Evolutionary conservation across 2,797 vertebrate genomes (phyloP).

Genomic region (Rhinella marina): DNA sequence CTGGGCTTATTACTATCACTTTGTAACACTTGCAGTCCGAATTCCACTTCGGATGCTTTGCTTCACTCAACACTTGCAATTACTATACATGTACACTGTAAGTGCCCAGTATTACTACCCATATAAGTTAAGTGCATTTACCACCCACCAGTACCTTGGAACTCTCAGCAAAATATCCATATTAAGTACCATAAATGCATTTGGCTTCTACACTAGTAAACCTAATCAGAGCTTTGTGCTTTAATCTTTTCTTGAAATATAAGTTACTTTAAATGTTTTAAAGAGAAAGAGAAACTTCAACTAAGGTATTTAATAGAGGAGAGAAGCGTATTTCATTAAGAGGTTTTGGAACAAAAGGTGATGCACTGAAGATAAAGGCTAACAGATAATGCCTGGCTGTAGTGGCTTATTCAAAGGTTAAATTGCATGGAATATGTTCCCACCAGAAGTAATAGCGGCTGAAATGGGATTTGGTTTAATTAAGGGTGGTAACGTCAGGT

Average conservation of each 20-base stretch:
- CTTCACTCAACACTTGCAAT: background rate
- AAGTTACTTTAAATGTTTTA: conserved; percentile 19
- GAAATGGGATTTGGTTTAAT: background rate
- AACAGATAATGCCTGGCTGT: conserved; percentile 17
- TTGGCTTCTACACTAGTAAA: background rate
- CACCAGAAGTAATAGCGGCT: background rate
- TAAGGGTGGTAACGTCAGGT: background rate
- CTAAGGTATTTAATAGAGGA: conserved; percentile 10
- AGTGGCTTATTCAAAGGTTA: conserved; percentile 23
- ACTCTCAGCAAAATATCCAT: conserved; percentile 13
- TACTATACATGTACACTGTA: background rate
- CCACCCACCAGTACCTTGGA: conserved; percentile 6
- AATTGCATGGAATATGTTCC: conserved; percentile 32
- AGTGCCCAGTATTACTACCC: background rate
- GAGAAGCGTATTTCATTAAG: conserved; percentile 16
- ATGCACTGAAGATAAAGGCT: conserved; percentile 34
- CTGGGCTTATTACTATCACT: no score
- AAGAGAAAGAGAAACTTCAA: conserved; percentile 11
- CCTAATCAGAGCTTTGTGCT: background rate
- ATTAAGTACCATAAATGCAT: conserved; percentile 10
- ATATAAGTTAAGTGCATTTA: conserved; percentile 3
- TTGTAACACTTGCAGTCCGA: no score
- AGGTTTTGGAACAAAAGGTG: conserved; percentile 43
- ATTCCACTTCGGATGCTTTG: no score
- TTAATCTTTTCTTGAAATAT: conserved; percentile 31